These are phyloP conservation scores for Muschampia plurimacula DNA, from an alignment of 2,888 invertebrate genomes.

Conservation along the genomic window DNA sequence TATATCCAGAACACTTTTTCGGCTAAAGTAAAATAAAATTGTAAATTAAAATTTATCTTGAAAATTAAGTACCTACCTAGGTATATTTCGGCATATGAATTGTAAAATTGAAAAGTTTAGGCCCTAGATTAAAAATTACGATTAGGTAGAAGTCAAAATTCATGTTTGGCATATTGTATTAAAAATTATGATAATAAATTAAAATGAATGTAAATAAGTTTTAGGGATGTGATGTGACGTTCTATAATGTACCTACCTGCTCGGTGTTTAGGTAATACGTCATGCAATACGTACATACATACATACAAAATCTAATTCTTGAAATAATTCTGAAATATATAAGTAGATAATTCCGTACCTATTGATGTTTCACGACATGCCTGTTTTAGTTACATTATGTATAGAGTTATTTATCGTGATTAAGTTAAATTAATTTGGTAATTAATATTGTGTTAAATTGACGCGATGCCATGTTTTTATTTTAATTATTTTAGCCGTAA, in stretches of 20 bases:
- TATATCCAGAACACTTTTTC: constrained; percentile 55
- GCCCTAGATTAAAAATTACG: constrained; percentile 64
- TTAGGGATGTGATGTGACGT: constrained; percentile 80
- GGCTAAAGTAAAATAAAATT: constrained; percentile 54
- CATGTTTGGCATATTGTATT: constrained; percentile 77
- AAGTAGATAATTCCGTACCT: constrained; percentile 42
- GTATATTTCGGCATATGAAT: constrained; percentile 72
- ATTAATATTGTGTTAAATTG: constrained; percentile 58
- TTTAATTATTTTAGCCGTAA: constrained; percentile 73
- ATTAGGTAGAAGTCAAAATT: constrained; percentile 80
- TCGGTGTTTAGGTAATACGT: constrained; percentile 64
- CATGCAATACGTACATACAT: constrained; percentile 20
- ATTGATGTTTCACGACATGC: constrained; percentile 54
- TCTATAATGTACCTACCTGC: constrained; percentile 66
- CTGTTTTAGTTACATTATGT: constrained; percentile 52
- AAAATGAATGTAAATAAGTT: constrained; percentile 71
- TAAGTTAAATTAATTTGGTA: constrained; percentile 59
- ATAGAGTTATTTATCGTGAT: constrained; percentile 55
- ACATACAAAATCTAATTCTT: constrained; percentile 38
- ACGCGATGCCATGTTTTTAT: constrained; percentile 82
- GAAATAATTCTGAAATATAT: constrained; percentile 39
- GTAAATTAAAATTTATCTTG: constrained; percentile 58
- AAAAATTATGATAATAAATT: constrained; percentile 51
- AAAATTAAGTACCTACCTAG: constrained; percentile 64
- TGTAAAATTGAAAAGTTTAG: constrained; percentile 78